Evolutionary conservation across 2,888 invertebrate species (phyloP), one percentile per base, ranked within the genome.

Genomic region (Apamea sordens): DNA sequence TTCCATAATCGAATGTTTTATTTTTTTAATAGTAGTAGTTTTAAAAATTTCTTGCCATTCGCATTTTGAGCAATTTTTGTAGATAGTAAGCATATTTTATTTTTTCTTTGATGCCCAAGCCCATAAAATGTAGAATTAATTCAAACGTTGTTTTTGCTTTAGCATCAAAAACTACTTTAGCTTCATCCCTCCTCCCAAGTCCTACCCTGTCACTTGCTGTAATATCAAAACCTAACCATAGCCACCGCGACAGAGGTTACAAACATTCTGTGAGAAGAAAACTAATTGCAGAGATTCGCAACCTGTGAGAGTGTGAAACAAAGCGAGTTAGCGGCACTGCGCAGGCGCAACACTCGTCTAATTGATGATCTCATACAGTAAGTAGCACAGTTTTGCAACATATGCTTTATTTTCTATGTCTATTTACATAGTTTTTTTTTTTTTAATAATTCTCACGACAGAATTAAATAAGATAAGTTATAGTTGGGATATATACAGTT

Each of bases 331-430:
- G 80, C 89, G 50, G 80, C 67, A 89, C 84, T 86, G 86, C 64
- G 82, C 86, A 24, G 72, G 73, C 84, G 89, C 90, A 90, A 88
- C 80, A 76, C 76, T 79, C 84, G 70, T 85, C 93, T 95, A 95
- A 95, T 95, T 94, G 94, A 93, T 94, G 93, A 93, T 79, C 92
- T 95, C 93, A 93, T 91, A 92, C 86, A 85, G 84, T 88, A 91
- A 89, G 89, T 90, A 90, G 89, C 89, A 90, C 86, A 91, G 85
- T 93, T 93, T 92, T 90, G 91, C 84, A 87, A 87, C 73, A n/a
- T 71, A 67, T 80, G 47, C 70, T 70, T 69, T 56, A 83, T 76
- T 83, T 86, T 86, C 56, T 61, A 53, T 50, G 64, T 61, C 63
- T 77, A 72, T 80, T 63, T 65, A 36, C 53, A 24, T 15, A 61